Evolutionary conservation across 2,888 invertebrate species (phyloP), one percentile per base, ranked within the genome.

Genomic region (Elmis aenea): DNA sequence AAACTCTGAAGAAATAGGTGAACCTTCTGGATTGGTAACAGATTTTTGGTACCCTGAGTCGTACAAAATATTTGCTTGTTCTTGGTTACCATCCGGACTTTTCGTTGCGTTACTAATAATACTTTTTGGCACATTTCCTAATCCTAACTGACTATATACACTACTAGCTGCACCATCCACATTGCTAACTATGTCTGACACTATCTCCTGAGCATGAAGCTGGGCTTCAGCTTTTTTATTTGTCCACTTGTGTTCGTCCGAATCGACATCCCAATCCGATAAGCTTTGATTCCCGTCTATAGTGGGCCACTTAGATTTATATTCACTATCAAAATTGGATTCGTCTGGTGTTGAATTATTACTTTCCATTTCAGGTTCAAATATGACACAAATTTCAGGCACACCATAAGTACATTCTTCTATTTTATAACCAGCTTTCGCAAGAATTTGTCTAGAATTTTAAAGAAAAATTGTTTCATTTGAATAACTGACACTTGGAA

Each of bases 21-120:
- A 52, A 30, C 37, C 35, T 26, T 60, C 61, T 13, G 54, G 32
- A 25, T 52, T 55, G 14, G 58, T 57, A 25, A 54, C 45, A 6
- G 61, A 62, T 38, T 59, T 59, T 28, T 57, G 55, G 42, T 60
- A 61, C 3, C 62, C 61, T 2, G 62, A 61, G 45, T 62, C 64
- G 21, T 54, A 46, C 20, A 52, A 8, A 16, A 52, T 5, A 6
- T 18, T 5, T 18, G 5, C 18, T 18, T 18, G 18, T 18, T 18
- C 18, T 18, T 18, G 18, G 5, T 18, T 8, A 18, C 5, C 5
- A 8, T 18, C 8, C 18, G 5, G 5, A 18, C 8, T 18, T 18
- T 6, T 18, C 18, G 18, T 18, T 18, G 5, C 5, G 5, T 5
- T 8, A 5, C 5, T 6, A 8, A 18, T 18, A 6, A 8, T 5